These are phyloP conservation scores for Saturnia pavonia DNA, from an alignment of 2,888 invertebrate genomes.

Conservation along the genomic window DNA sequence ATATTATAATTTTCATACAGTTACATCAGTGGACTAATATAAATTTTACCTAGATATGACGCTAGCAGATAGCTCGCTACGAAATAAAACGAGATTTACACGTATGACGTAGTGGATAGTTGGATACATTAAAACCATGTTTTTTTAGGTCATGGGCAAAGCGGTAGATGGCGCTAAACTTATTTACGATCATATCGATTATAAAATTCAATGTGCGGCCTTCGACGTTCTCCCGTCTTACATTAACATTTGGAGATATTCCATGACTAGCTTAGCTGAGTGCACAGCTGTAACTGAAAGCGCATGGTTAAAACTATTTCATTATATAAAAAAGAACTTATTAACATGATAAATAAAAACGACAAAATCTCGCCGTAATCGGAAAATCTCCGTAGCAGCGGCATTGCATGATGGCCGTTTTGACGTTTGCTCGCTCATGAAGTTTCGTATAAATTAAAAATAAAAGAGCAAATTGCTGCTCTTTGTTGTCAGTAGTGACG, in stretches of 20 bases:
- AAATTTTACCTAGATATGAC: slow-evolving; percentile 38
- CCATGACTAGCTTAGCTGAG: slow-evolving; percentile 1
- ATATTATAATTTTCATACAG: slow-evolving; percentile 52
- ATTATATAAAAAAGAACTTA: neutral
- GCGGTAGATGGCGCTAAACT: neutral
- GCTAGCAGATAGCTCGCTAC: slow-evolving; percentile 33
- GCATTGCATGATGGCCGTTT: too few relatives aligned
- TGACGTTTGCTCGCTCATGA: too few relatives aligned
- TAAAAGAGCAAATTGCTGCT: too few relatives aligned
- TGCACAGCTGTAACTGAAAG: neutral
- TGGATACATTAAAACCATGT: neutral
- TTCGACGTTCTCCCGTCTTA: neutral
- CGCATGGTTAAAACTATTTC: neutral
- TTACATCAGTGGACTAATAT: slow-evolving; percentile 47
- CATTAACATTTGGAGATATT: neutral
- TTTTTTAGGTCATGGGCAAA: neutral
- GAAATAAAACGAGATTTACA: slow-evolving; percentile 11
- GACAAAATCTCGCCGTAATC: neutral
- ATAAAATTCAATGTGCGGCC: neutral
- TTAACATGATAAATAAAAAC: neutral
- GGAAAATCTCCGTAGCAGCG: too few relatives aligned
- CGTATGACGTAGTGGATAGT: neutral
- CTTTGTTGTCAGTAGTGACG: too few relatives aligned
- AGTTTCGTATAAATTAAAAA: too few relatives aligned
- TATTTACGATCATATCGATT: neutral